These are phyloP conservation scores for Patella ulyssiponensis DNA, from an alignment of 2,888 invertebrate species.

Conservation along the genomic window DNA sequence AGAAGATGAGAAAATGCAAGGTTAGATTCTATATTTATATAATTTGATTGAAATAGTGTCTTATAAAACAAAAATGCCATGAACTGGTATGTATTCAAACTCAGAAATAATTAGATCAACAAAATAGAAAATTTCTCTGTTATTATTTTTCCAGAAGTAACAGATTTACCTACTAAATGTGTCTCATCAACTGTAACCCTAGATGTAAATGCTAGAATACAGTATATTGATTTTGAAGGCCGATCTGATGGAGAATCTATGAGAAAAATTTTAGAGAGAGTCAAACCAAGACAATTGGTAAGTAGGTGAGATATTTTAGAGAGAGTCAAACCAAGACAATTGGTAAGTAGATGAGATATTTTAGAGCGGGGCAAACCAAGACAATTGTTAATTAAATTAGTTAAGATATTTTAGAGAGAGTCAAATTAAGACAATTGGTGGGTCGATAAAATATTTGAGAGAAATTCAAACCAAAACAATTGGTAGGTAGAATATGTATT, in stretches of 20 bases:
- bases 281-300: slow-evolving; percentile 84
- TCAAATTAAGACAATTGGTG: background rate
- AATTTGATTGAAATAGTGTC: too few relatives aligned
- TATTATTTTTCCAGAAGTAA: slow-evolving; percentile 47
- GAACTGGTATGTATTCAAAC: too few relatives aligned
- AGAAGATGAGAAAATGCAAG: slow-evolving; percentile 43
- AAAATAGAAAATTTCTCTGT: too few relatives aligned
- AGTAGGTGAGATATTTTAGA: slow-evolving; percentile 15
- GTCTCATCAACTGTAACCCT: slow-evolving; percentile 82
- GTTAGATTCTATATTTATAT: slow-evolving; percentile 20
- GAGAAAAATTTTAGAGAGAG: slow-evolving; percentile 80
- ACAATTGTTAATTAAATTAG: background rate
- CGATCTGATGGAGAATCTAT: slow-evolving; percentile 78
- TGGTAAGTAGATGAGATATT: background rate
- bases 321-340: background rate
- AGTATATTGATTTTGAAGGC: slow-evolving; percentile 98
- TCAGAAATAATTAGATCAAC: too few relatives aligned
- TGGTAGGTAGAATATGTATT: slow-evolving; percentile 70
- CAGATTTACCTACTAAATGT: slow-evolving; percentile 92
- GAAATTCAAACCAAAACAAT: slow-evolving; percentile 82
- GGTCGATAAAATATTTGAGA: slow-evolving; percentile 78
- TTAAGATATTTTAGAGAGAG: background rate
- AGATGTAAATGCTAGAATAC: slow-evolving; percentile 86
- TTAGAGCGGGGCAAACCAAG: too few relatives aligned
- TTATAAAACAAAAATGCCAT: too few relatives aligned